Evolutionary conservation across 2,888 invertebrate genomes (phyloP).

Genomic region (Pilophorus perplexus): DNA sequence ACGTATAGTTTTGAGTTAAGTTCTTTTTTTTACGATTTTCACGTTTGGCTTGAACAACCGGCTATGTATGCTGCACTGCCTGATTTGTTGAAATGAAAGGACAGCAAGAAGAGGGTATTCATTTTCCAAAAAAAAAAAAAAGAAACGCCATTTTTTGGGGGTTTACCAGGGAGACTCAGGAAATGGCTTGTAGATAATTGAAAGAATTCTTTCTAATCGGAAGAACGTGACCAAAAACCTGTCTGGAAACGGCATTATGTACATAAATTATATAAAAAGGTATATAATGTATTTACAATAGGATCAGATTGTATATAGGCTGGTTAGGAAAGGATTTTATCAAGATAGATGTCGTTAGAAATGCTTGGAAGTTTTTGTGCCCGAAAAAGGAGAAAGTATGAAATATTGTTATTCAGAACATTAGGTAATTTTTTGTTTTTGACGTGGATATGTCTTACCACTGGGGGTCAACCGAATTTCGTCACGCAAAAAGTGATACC

Average conservation of each 20-base stretch:
- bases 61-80: constrained; percentile 44
- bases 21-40: constrained; percentile 21
- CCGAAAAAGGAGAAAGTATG: neutral
- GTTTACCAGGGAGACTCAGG: too few species aligned
- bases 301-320: constrained; percentile 41
- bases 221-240: constrained; percentile 37
- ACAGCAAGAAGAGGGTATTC: neutral
- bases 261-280: constrained; percentile 21
- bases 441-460: too few species aligned
- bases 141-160: too few species aligned
- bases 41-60: constrained; percentile 38
- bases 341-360: constrained; percentile 16
- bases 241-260: constrained; percentile 21
- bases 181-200: too few species aligned
- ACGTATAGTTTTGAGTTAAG: neutral
- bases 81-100: constrained; percentile 10
- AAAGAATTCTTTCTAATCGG: too few species aligned
- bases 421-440: neutral
- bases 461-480: too few species aligned
- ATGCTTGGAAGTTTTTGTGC: constrained; percentile 18
- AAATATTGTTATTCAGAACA: constrained; percentile 23
- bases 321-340: constrained; percentile 43
- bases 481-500: too few species aligned
- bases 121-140: too few species aligned
- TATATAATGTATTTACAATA: constrained; percentile 44